A percentile compares a stretch with the other conserved stretches of the same genome.
Evolutionary conservation across 1,140 invertebrate genomes (phyloP).

Genomic region (Pectinophora gossypiella): DNA sequence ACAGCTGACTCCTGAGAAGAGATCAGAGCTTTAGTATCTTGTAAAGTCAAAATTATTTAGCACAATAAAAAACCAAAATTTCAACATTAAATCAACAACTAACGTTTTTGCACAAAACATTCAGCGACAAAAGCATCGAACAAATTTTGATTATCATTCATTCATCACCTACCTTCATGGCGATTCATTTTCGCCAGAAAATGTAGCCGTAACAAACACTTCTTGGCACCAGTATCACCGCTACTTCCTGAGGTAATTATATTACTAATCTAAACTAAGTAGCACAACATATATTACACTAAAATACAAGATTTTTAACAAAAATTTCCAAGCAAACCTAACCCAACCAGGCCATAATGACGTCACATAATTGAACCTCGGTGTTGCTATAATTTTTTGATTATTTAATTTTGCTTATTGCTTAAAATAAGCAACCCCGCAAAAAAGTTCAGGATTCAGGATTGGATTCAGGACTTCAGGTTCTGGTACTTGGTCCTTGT

Average conservation of each 20-base stretch:
- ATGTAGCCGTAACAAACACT: slow-evolving; percentile 67
- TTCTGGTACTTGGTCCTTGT: too few relatives aligned
- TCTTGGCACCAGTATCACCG: slow-evolving; percentile 63
- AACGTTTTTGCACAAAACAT: slow-evolving; percentile 40
- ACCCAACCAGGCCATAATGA: slow-evolving; percentile 84
- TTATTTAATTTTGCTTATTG: too few relatives aligned
- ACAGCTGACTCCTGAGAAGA: slow-evolving; percentile 93
- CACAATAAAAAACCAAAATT: too few relatives aligned
- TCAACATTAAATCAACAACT: slow-evolving; percentile 9
- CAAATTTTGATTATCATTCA: slow-evolving; percentile 75
- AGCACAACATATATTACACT: slow-evolving; percentile 78
- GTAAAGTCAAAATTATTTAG: not conserved
- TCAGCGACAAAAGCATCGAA: slow-evolving; percentile 68
- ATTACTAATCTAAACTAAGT: slow-evolving; percentile 74
- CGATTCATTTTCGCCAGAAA: slow-evolving; percentile 85
- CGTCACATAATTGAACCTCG: slow-evolving; percentile 76
- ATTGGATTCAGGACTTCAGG: too few relatives aligned
- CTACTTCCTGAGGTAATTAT: slow-evolving; percentile 67
- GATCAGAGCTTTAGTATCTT: not conserved
- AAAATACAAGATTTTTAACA: slow-evolving; percentile 80
- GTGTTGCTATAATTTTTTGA: not conserved
- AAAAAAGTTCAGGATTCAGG: too few relatives aligned
- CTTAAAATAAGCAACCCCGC: too few relatives aligned
- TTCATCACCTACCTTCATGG: slow-evolving; percentile 83
- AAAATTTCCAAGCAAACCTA: slow-evolving; percentile 82